Evolutionary conservation across 2,113 vertebrate species (phyloP).

Genomic region (Amblyornis subalaris): DNA sequence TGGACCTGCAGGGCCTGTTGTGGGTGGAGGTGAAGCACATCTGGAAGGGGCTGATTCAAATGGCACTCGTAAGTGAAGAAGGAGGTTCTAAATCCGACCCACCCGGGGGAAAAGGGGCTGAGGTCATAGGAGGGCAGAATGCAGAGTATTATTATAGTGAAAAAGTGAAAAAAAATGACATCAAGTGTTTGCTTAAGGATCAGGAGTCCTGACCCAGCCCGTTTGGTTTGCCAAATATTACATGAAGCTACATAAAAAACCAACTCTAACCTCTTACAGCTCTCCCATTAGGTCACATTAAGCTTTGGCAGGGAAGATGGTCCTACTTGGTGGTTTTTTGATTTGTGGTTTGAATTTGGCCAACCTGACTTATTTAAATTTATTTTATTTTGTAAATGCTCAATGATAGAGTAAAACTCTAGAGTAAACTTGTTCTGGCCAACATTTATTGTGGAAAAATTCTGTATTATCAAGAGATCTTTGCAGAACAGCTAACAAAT

Average conservation of each 20-base stretch:
- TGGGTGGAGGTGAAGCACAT: conserved; percentile 56
- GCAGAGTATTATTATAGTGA: conserved; percentile 57
- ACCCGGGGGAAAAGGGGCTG: conserved; percentile 36
- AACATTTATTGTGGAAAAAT: conserved; percentile 72
- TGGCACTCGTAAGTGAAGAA: conserved; percentile 41
- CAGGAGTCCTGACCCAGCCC: conserved; percentile 60
- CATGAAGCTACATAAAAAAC: conserved; percentile 70
- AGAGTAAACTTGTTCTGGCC: conserved; percentile 71
- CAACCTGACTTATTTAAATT: conserved; percentile 71
- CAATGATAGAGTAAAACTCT: conserved; percentile 73
- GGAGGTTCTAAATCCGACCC: conserved; percentile 38
- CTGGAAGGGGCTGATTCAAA: conserved; percentile 53
- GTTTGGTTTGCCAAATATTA: conserved; percentile 70
- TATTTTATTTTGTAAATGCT: conserved; percentile 77
- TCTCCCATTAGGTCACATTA: conserved; percentile 77
- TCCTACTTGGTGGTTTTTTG: conserved; percentile 76
- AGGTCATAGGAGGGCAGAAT: conserved; percentile 65
- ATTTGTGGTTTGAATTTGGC: conserved; percentile 80
- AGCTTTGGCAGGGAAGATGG: conserved; percentile 71
- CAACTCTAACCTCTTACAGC: conserved; percentile 71
- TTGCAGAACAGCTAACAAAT: conserved; percentile 63
- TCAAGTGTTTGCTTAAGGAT: conserved; percentile 75
- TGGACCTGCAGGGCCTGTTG: conserved; percentile 58
- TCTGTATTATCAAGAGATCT: conserved; percentile 73
- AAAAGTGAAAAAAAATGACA: conserved; percentile 69